These are phyloP conservation scores for Pinna nobilis DNA, from an alignment of 1,140 invertebrate genomes.

Conservation along the genomic window DNA sequence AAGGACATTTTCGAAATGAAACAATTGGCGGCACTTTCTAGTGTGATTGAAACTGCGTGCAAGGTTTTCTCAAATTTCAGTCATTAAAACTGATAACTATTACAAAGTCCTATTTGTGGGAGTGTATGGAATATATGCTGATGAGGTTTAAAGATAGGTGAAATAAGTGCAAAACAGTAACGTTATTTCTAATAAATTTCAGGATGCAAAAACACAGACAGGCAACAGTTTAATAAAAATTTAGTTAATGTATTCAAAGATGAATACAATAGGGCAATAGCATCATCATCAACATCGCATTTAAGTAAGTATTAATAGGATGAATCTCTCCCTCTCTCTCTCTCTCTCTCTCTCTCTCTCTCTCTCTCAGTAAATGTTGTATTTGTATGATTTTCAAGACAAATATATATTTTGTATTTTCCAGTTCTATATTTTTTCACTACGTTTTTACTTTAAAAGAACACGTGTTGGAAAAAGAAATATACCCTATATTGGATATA, in stretches of 20 bases:
- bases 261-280: slow-evolving; percentile 79
- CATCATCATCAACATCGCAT: not conserved
- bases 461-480: too few relatives aligned
- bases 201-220: slow-evolving; percentile 84
- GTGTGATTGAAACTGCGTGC: slow-evolving; percentile 1
- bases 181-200: slow-evolving; percentile 23
- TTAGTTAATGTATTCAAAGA: slow-evolving; percentile 87
- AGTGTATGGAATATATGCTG: too few relatives aligned
- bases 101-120: too few relatives aligned
- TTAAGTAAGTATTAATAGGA: not conserved
- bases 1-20: too few relatives aligned
- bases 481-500: too few relatives aligned
- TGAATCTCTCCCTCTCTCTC: not conserved
- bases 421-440: not conserved
- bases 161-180: not conserved
- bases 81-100: too few relatives aligned
- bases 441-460: too few relatives aligned
- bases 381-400: too few relatives aligned
- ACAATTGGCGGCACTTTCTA: not conserved
- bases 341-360: too few relatives aligned
- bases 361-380: too few relatives aligned
- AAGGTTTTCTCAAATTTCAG: not conserved
- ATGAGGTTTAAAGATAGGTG: too few relatives aligned
- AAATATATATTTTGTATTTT: not conserved
- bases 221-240: slow-evolving; percentile 86